A percentile compares a stretch with the other conserved stretches of the same genome.
Evolutionary conservation across 2,797 vertebrate species (phyloP).

Genomic region (Ambastaia sidthimunki): DNA sequence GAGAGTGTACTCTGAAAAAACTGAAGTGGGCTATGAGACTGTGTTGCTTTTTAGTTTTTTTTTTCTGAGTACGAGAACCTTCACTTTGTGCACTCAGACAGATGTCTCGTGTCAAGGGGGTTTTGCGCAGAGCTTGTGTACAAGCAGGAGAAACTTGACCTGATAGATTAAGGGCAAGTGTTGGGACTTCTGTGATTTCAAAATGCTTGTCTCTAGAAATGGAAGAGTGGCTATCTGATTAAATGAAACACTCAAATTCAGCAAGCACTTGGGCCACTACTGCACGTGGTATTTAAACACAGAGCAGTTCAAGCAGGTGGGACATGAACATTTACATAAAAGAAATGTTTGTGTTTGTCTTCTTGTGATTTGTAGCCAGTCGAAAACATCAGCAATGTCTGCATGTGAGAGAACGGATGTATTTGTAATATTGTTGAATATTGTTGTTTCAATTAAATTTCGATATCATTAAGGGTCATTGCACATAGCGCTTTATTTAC

Average conservation of each 20-base stretch:
- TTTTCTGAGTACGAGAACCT: slow-evolving; percentile 10
- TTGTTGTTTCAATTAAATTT: no score
- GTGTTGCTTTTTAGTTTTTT: slow-evolving; percentile 9
- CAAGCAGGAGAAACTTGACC: slow-evolving; percentile 44
- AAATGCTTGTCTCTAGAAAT: slow-evolving; percentile 26
- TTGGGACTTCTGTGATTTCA: slow-evolving; percentile 21
- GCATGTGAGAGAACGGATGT: background rate
- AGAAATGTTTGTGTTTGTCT: background rate
- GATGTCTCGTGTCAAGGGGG: slow-evolving; percentile 21
- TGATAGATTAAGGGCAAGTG: slow-evolving; percentile 45
- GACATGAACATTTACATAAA: background rate
- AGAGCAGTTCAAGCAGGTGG: background rate
- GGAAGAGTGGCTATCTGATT: slow-evolving; percentile 35
- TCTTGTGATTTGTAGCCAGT: background rate
- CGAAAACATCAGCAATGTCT: background rate
- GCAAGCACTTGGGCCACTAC: background rate
- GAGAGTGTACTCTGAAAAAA: slow-evolving; percentile 29
- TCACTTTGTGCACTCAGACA: slow-evolving; percentile 33
- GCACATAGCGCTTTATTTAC: background rate
- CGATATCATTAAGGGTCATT: background rate
- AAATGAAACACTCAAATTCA: slow-evolving; percentile 18
- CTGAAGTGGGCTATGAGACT: slow-evolving; percentile 4
- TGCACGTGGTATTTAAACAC: background rate
- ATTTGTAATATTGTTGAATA: background rate
- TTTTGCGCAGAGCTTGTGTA: slow-evolving; percentile 34